Percentiles rank a stretch among this genome's conserved stretches.
Conservation (phyloP, 2,797 vertebrate genomes). For the Poeciliopsis turneri region DNA sequence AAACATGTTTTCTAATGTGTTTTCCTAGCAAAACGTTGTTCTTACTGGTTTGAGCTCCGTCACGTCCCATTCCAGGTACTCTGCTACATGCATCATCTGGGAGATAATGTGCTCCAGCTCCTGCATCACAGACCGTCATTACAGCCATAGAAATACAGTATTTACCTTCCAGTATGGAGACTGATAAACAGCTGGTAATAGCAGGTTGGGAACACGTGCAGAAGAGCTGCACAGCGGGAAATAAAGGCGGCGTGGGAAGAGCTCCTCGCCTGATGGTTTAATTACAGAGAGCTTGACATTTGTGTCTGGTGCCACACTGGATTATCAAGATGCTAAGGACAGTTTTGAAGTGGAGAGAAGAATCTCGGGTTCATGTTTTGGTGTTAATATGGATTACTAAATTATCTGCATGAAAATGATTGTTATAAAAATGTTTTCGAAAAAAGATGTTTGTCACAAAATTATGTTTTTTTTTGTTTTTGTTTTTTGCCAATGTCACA, state of each 20-base stretch:
- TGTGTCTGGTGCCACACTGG: constrained; percentile 46
- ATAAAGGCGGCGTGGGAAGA: constrained; percentile 65
- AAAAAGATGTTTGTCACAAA: too few species aligned
- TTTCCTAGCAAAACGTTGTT: constrained; percentile 34
- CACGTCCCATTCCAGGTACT: constrained; percentile 96
- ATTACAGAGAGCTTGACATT: constrained; percentile 60
- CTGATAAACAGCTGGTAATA: constrained; percentile 59
- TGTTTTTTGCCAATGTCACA: too few species aligned
- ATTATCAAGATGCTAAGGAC: constrained; percentile 32
- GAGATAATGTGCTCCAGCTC: constrained; percentile 95
- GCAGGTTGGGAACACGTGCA: constrained; percentile 45
- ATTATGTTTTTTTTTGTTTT: too few species aligned
- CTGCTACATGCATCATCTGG: constrained; percentile 98
- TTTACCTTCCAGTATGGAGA: constrained; percentile 55
- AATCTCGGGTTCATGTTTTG: background rate
- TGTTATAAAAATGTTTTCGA: too few species aligned
- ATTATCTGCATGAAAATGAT: too few species aligned
- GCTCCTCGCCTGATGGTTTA: constrained; percentile 59
- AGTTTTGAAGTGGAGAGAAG: constrained; percentile 7
- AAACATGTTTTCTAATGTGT: background rate
- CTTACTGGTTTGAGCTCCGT: constrained; percentile 94
- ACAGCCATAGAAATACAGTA: constrained; percentile 56
- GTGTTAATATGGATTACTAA: background rate
- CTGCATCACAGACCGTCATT: constrained; percentile 74
- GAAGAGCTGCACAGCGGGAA: constrained; percentile 27